A percentile compares a stretch with the other conserved stretches of the same genome.
These are phyloP conservation scores for pig (Sus scrofa) DNA, from an alignment of 2,113 vertebrate genomes.

Conservation along the genomic window T2T-Sscrofa CM000824.6:204244001-204244500, in stretches of 20 bases:
- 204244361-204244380: background rate
- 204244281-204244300: background rate
- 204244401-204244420: background rate
- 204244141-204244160: background rate
- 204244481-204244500: background rate
- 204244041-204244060: background rate
- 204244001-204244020: background rate
- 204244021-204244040: background rate
- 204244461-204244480: background rate
- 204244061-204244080: conserved; percentile 9
- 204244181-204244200: background rate
- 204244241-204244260: background rate
- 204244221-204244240: background rate
- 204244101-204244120: background rate
- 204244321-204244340: background rate
- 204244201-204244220: background rate
- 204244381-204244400: background rate
- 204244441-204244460: background rate
- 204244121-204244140: background rate
- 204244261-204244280: background rate
- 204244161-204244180: background rate
- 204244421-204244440: background rate
- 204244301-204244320: background rate
- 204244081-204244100: background rate
- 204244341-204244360: background rate